These are phyloP conservation scores for Brenthis ino DNA, from an alignment of 2,888 invertebrate species.

Conservation along the genomic window DNA sequence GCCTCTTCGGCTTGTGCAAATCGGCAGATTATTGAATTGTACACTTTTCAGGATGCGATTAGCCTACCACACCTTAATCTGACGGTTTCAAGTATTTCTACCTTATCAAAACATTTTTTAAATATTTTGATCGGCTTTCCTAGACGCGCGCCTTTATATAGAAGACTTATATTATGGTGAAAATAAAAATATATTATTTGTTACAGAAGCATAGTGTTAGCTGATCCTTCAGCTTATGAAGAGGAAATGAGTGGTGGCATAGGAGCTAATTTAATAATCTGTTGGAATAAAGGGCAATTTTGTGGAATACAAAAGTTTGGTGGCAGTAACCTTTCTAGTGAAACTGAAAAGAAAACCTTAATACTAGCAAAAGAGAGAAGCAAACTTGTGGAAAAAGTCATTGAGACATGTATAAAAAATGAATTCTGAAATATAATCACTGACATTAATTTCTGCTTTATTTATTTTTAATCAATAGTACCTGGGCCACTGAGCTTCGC, in stretches of 20 bases:
- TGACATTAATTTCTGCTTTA: not conserved
- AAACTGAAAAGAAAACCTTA: constrained; percentile 83
- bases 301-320: constrained; percentile 90
- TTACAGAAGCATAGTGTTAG: constrained; percentile 85
- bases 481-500: no score
- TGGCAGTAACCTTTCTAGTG: constrained; percentile 83
- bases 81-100: no score
- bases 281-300: constrained; percentile 83
- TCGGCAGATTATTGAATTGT: no score
- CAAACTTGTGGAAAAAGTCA: constrained; percentile 71
- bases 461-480: not conserved
- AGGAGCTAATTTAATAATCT: constrained; percentile 84
- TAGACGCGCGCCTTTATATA: no score
- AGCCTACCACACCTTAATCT: no score
- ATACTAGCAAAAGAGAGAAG: constrained; percentile 83
- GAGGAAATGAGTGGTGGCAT: constrained; percentile 87
- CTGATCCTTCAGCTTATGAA: constrained; percentile 93
- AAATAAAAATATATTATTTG: constrained; percentile 5
- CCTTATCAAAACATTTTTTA: no score
- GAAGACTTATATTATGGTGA: no score
- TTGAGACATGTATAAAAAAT: constrained; percentile 62
- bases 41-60: no score
- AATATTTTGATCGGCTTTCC: no score
- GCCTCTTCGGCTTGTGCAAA: no score
- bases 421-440: constrained; percentile 24